These are phyloP conservation scores for Acleris emargana DNA, from an alignment of 2,888 invertebrate genomes.

Conservation along the genomic window DNA sequence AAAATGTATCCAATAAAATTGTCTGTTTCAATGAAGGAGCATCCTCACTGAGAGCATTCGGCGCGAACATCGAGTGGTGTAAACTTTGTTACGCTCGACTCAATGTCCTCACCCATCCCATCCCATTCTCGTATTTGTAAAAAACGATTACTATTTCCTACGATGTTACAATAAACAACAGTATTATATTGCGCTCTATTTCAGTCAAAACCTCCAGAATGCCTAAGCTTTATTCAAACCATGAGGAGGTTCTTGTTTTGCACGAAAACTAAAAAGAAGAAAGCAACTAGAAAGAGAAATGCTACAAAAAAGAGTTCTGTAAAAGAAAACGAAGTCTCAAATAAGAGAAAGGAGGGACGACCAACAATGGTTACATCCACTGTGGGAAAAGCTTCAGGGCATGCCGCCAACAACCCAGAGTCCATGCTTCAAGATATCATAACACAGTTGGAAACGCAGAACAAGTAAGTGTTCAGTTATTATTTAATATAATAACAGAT, in stretches of 20 bases:
- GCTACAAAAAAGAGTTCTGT: constrained; percentile 51
- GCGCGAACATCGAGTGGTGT: no score
- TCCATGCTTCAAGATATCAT: constrained; percentile 88
- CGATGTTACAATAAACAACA: no score
- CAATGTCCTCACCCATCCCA: no score
- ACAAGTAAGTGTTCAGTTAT: constrained; percentile 67
- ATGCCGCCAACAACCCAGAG: constrained; percentile 78
- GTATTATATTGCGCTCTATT: not conserved
- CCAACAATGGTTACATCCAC: constrained; percentile 74
- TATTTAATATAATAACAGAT: not conserved
- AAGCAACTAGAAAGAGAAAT: constrained; percentile 47
- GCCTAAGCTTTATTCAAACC: constrained; percentile 71
- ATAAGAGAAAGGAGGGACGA: constrained; percentile 53
- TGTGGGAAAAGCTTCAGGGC: constrained; percentile 75
- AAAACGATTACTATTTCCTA: no score
- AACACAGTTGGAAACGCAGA: constrained; percentile 87
- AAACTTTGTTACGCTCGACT: no score
- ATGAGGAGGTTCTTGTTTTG: constrained; percentile 78
- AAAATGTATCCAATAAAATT: no score
- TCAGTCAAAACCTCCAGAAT: constrained; percentile 71
- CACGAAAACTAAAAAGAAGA: constrained; percentile 70
- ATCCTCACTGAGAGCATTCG: no score
- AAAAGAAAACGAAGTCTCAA: constrained; percentile 45
- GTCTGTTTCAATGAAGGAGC: no score
- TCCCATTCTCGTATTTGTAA: no score